Conservation (phyloP, 2,888 invertebrate genomes). For the Caenorhabditis becei region DNA sequence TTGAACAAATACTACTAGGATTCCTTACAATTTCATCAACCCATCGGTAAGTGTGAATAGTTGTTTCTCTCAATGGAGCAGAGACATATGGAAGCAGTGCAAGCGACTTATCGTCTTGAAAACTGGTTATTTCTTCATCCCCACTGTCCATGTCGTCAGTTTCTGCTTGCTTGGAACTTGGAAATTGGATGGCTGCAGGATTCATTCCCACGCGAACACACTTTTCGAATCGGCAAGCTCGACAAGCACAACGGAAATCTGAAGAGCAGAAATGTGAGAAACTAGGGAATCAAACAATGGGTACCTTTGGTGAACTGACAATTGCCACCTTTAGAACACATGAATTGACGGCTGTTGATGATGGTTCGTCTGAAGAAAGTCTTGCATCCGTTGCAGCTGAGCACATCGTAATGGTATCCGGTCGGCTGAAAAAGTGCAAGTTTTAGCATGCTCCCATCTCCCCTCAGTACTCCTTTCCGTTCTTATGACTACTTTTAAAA, state of each 20-base stretch:
- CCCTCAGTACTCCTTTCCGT: no score
- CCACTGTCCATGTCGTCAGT: slow-evolving; percentile 33
- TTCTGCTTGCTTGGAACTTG: slow-evolving; percentile 20
- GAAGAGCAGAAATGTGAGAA: slow-evolving; percentile 1
- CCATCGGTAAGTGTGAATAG: slow-evolving; percentile 46
- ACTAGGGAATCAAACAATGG: no score
- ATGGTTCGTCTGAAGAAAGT: slow-evolving; percentile 74
- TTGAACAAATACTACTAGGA: not conserved
- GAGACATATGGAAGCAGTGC: slow-evolving; percentile 36
- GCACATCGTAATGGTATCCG: slow-evolving; percentile 74
- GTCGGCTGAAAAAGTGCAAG: slow-evolving; percentile 71
- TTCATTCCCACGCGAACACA: slow-evolving; percentile 74
- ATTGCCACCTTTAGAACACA: slow-evolving; percentile 69
- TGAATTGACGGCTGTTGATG: slow-evolving; percentile 65
- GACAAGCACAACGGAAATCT: slow-evolving; percentile 75
- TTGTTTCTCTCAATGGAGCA: slow-evolving; percentile 28
- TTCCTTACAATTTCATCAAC: slow-evolving; percentile 58
- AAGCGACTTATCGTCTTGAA: slow-evolving; percentile 28
- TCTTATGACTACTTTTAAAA: no score
- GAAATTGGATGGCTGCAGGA: slow-evolving; percentile 61
- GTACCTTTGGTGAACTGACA: slow-evolving; percentile 74
- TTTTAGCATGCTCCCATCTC: no score
- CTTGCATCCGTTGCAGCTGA: slow-evolving; percentile 75
- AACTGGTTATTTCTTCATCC: slow-evolving; percentile 15
- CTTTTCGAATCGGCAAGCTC: slow-evolving; percentile 73